Conservation (phyloP, 1,140 invertebrate genomes). For the Papilio glaucus region DNA sequence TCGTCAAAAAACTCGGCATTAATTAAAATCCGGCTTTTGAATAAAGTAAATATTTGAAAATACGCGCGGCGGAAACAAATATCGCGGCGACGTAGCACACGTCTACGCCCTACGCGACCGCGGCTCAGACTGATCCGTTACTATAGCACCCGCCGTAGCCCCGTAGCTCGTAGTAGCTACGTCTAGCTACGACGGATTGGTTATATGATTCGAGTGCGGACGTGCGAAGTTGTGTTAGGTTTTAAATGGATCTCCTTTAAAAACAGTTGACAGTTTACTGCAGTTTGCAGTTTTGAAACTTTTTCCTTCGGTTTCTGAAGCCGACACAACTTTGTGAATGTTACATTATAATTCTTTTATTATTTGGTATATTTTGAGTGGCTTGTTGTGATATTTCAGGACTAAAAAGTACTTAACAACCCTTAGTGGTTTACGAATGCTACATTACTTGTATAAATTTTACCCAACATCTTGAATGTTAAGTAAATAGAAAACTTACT, state of each 20-base stretch:
- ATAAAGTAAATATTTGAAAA: slow-evolving; percentile 45
- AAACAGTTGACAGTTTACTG: slow-evolving; percentile 22
- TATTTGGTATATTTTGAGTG: no score
- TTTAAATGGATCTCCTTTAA: slow-evolving; percentile 34
- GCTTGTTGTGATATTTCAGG: no score
- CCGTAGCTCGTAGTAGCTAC: slow-evolving; percentile 30
- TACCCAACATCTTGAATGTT: no score
- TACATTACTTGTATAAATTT: no score
- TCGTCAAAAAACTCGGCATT: slow-evolving; percentile 52
- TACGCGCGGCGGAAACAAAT: slow-evolving; percentile 41
- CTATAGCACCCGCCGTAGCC: slow-evolving; percentile 38
- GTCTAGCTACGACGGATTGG: slow-evolving; percentile 34
- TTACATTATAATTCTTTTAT: no score
- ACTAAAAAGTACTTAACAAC: no score
- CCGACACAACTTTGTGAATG: no score
- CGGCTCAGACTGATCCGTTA: slow-evolving; percentile 38
- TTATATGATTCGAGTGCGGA: slow-evolving; percentile 31
- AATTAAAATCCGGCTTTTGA: slow-evolving; percentile 60
- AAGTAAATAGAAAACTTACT: no score
- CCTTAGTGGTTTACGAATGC: no score
- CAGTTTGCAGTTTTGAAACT: slow-evolving; percentile 14
- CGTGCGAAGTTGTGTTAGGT: slow-evolving; percentile 35
- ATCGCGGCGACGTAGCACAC: slow-evolving; percentile 53
- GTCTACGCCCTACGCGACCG: slow-evolving; percentile 58
- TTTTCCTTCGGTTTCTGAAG: not conserved